phyloP scores from a whole-genome alignment of 2,113 vertebrate genomes.

The Platysteira castanea region DNA sequence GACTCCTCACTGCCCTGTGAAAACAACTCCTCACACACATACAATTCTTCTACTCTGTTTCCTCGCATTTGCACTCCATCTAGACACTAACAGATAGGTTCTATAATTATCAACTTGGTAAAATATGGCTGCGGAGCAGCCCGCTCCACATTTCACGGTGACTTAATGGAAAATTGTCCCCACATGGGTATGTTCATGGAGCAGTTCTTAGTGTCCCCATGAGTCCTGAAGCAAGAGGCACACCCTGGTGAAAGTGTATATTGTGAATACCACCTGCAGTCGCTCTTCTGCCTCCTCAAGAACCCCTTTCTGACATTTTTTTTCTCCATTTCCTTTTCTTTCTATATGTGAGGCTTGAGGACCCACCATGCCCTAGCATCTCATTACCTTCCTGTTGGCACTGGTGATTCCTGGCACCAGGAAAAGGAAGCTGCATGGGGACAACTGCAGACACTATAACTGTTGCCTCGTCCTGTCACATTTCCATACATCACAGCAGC shows the following conservation, averaged over 20 bases:
- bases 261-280: not conserved
- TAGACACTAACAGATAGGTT: not conserved
- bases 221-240: not conserved
- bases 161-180: not conserved
- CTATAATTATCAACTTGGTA: not conserved
- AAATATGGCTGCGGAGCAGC: not conserved
- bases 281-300: not conserved
- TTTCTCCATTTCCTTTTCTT: not conserved
- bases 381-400: not conserved
- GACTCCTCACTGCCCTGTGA: not conserved
- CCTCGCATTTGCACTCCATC: fast-evolving
- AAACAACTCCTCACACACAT: not conserved
- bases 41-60: not conserved
- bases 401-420: not conserved
- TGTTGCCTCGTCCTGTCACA: not conserved
- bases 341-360: not conserved
- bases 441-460: not conserved
- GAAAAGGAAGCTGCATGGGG: not conserved
- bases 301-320: not conserved
- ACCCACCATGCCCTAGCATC: fast-evolving
- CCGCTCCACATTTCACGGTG: not conserved
- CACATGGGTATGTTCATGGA: not conserved
- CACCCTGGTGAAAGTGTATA: not conserved
- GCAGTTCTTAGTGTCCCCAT: not conserved
- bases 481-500: not conserved